Evolutionary conservation across 2,113 vertebrate genomes (phyloP).

Genomic region (Aplodontia rufa): DNA sequence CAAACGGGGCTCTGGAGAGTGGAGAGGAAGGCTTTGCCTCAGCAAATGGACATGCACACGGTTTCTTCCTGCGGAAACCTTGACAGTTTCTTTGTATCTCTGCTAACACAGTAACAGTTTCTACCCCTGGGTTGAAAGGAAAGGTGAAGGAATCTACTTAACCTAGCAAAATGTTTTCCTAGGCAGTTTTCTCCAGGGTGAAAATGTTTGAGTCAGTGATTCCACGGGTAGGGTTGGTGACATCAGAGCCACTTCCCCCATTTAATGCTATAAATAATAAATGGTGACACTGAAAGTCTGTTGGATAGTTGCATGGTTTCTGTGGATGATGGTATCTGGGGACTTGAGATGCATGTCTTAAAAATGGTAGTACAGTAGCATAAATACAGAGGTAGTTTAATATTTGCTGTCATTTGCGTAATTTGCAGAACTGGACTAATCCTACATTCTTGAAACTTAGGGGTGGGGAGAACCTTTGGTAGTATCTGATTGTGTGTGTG

Average conservation of each 20-base stretch:
- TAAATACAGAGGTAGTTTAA: slow-evolving; percentile 41
- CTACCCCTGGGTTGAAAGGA: neutral
- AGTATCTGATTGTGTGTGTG: neutral
- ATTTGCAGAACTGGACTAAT: slow-evolving; percentile 14
- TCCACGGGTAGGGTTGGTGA: slow-evolving; percentile 63
- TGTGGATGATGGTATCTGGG: slow-evolving; percentile 65
- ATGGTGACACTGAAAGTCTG: slow-evolving; percentile 74
- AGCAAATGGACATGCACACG: slow-evolving; percentile 1
- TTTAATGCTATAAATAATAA: slow-evolving; percentile 60
- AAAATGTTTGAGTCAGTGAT: slow-evolving; percentile 70
- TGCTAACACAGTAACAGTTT: slow-evolving; percentile 43
- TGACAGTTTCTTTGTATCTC: slow-evolving; percentile 68
- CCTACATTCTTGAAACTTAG: slow-evolving; percentile 39
- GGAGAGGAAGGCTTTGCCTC: slow-evolving; percentile 47
- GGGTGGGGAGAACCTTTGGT: neutral
- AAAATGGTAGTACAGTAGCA: slow-evolving; percentile 60
- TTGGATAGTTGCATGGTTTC: slow-evolving; percentile 64
- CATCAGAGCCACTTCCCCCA: slow-evolving; percentile 66
- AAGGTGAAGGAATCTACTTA: slow-evolving; percentile 28
- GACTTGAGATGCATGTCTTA: slow-evolving; percentile 50
- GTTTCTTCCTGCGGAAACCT: slow-evolving; percentile 61
- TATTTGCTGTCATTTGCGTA: slow-evolving; percentile 30
- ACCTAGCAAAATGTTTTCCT: slow-evolving; percentile 56
- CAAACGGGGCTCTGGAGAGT: slow-evolving; percentile 27
- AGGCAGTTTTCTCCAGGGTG: slow-evolving; percentile 65